Conservation (phyloP, 2,113 vertebrate species). For the Protomyctophum bolini region DNA sequence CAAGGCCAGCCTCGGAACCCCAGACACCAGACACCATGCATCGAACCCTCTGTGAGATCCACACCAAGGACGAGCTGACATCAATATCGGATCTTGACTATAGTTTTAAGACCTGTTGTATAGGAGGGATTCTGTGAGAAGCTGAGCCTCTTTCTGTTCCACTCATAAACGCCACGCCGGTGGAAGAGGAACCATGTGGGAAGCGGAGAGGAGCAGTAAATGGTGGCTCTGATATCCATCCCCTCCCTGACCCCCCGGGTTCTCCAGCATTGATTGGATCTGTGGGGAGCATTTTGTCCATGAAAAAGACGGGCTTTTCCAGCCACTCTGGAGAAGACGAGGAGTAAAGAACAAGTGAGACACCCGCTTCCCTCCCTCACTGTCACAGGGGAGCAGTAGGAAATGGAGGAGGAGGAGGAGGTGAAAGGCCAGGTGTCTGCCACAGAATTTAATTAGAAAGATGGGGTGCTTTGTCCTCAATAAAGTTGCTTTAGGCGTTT, state of each 20-base stretch:
- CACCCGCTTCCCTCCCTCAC: conserved; percentile 35
- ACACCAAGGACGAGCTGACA: conserved; percentile 16
- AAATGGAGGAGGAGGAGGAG: conserved; percentile 67
- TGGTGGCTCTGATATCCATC: conserved; percentile 53
- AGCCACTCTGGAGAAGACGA: conserved; percentile 46
- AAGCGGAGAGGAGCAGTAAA: conserved; percentile 42
- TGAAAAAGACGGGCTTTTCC: conserved; percentile 51
- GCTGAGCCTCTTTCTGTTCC: conserved; percentile 31
- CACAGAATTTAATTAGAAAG: conserved; percentile 82
- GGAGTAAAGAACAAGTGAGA: conserved; percentile 54
- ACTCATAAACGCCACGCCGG: conserved; percentile 9
- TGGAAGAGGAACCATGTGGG: conserved; percentile 35
- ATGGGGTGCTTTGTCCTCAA: conserved; percentile 78
- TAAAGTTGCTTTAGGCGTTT: conserved; percentile 80
- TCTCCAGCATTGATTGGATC: conserved; percentile 54
- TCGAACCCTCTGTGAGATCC: conserved; percentile 23
- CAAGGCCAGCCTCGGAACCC: conserved; percentile 15
- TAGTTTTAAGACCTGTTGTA: conserved; percentile 6
- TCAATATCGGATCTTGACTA: conserved; percentile 23
- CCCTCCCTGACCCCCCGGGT: conserved; percentile 36
- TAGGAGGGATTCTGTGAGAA: not conserved
- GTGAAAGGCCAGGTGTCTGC: conserved; percentile 83
- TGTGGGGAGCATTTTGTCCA: conserved; percentile 54
- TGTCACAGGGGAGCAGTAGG: conserved; percentile 61
- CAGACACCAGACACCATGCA: conserved; percentile 7